Base-by-base conservation (phyloP, 2,797 vertebrate genomes). In the Phrynocephalus vlangalii region DNA sequence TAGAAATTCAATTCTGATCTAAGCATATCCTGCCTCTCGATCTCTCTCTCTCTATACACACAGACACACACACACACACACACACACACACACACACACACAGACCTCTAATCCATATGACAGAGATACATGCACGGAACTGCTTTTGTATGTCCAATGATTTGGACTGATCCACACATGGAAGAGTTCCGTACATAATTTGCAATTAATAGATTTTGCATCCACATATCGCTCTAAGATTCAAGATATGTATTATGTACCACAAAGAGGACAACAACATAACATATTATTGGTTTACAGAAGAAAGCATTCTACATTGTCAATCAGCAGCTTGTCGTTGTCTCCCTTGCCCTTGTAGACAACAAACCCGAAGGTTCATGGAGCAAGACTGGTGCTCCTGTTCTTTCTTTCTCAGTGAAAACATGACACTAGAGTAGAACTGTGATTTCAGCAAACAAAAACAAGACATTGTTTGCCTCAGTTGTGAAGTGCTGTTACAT, bases 401-500 rank as follows among this genome's bases (percentile, higher is more conserved):
- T 70, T 79, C n/a, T 83, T 88, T 85, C 15, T 89, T 44, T 91
- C 52, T 90, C 67, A 87, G 80, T 76, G 90, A 63, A 91, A 86
- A 70, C 82, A 68, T 89, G 70, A 78, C 81, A 83, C 60, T 85
- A 70, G 79, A 80, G 50, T 76, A 85, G 82, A 86, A 87, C 1
- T 79, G 3, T 83, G n/a, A 85, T 82, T 48, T 63, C 86, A 83
- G 84, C 48, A 28, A 78, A 90, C 89, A 63, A 71, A 86, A 88
- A 9, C 81, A 73, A 9, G 84, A 71, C 87, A 44, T 81, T 83
- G 68, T 83, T 66, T 11, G 26, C 52, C 11, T 79, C 85, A 33
- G 18, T 77, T 92, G 89, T 88, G 89, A 94, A 93, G 81, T 87
- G 84, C n/a, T 0, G 86, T 15, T 73, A 93, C 90, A 90, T 92